Evolutionary conservation across 2,113 vertebrate species (phyloP), one percentile per base, ranked within the genome.

Genomic region (Saguinus midas): DNA sequence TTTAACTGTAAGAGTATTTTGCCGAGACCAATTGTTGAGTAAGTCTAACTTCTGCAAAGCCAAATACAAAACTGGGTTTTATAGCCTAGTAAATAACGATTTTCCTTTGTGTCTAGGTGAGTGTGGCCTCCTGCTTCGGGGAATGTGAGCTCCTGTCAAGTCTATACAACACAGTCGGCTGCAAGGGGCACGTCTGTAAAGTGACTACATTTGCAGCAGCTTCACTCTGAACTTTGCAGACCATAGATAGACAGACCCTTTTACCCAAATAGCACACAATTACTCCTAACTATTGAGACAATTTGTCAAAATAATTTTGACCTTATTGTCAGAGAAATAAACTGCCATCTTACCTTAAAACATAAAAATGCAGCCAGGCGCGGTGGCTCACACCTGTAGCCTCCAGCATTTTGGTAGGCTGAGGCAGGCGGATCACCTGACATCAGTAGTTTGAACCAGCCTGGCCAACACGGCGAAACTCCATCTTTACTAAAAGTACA

Each of bases 241-340:
- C 88, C 37, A 94, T 23, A 87, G 68, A 50, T 6, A 94, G 40
- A 80, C 66, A 8, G 57, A 64, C 27, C 27, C 29, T 72, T 90
- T 87, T 79, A 75, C 32, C 18, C 23, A 55, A 64, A 91, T 8
- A 95, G n/a, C 73, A 96, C 70, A 66, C 57, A 91, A 87, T 70
- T 91, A 94, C 35, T 89, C 57, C 75, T 72, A 88, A 57, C 52
- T 66, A 91, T 32, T 73, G 2, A 94, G 48, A 52, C 64, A 50
- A 48, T 55, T 83, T 87, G 58, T 82, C 55, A 91, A 95, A 97
- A 84, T 68, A 92, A 48, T 80, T 61, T 70, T 87, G 52, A 91
- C 68, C 55, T 92, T 84, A 43, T 23, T 64, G 16, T 72, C 37
- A 91, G 17, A 87, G 45, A 35, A 93, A 81, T 93, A 90, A 93